phyloP scores from a whole-genome alignment of 2,113 vertebrate species.

The Manacus vitellinus region DNA sequence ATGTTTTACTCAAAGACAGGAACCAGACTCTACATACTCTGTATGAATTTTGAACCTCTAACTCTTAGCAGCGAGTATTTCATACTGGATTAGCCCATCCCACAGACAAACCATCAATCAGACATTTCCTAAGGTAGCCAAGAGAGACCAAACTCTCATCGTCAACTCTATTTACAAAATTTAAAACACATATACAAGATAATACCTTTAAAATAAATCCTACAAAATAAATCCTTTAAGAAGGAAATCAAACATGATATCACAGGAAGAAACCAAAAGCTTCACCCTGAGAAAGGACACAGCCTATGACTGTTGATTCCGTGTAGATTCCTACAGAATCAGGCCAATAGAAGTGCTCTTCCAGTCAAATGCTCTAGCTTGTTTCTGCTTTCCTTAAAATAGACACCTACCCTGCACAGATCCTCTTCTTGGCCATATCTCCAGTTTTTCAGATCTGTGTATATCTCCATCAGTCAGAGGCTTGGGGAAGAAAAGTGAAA shows the following conservation, averaged over 20 bases:
- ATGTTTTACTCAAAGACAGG: neutral
- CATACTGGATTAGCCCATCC: neutral
- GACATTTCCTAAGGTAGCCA: neutral
- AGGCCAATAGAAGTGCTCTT: neutral
- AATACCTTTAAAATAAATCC: neutral
- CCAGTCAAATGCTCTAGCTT: neutral
- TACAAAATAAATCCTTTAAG: neutral
- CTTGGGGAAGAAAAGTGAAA: conserved; percentile 45
- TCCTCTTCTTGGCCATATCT: conserved; percentile 40
- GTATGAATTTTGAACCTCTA: neutral
- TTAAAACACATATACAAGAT: neutral
- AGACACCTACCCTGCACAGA: conserved; percentile 21
- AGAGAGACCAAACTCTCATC: neutral
- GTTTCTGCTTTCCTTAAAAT: neutral
- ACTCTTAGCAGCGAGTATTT: neutral
- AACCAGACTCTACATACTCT: neutral
- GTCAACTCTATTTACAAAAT: neutral
- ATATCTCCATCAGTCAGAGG: conserved; percentile 40
- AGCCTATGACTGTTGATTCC: neutral
- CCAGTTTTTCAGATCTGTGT: conserved; percentile 33
- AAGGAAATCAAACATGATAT: neutral
- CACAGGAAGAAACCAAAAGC: neutral
- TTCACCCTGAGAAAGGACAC: neutral
- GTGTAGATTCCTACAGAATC: neutral
- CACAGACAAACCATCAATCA: neutral